Conservation (phyloP, 2,888 invertebrate species). For the Metacarcinus magister region DNA sequence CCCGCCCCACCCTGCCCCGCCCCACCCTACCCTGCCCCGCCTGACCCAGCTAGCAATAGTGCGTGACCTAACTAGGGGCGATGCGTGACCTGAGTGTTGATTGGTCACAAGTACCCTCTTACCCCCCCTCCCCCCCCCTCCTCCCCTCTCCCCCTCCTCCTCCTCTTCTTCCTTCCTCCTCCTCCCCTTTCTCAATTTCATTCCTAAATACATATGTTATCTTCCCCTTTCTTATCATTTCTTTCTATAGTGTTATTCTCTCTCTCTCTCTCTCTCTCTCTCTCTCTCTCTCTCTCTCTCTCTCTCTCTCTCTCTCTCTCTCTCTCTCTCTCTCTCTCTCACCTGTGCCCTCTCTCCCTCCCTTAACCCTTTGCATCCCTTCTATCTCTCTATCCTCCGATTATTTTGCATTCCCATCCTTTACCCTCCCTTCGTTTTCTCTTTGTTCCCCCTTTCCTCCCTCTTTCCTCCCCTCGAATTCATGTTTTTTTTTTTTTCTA, state of each 20-base stretch:
- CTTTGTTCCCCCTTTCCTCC: conserved; percentile 9
- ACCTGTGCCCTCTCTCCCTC: background rate
- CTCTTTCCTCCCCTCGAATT: background rate
- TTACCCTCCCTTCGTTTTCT: background rate
- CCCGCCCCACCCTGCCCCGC: background rate
- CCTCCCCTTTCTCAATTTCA: background rate
- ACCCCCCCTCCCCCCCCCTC: background rate
- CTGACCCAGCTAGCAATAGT: background rate
- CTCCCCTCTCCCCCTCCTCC: background rate
- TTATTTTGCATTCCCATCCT: conserved; percentile 1
- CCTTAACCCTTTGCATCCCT: background rate
- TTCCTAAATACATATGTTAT: background rate
- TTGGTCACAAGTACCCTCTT: background rate
- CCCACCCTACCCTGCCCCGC: background rate
- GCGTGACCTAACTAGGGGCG: background rate
- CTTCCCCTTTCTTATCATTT: background rate
- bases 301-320: background rate
- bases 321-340: background rate
- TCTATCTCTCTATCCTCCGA: conserved; percentile 9
- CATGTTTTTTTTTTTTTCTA: background rate
- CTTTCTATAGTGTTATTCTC: background rate
- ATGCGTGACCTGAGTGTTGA: background rate
- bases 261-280: conserved; percentile 11
- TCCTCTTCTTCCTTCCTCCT: background rate
- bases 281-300: background rate